These are phyloP conservation scores for Neoniphon sammara DNA, from an alignment of 2,797 vertebrate species.

Conservation along the genomic window DNA sequence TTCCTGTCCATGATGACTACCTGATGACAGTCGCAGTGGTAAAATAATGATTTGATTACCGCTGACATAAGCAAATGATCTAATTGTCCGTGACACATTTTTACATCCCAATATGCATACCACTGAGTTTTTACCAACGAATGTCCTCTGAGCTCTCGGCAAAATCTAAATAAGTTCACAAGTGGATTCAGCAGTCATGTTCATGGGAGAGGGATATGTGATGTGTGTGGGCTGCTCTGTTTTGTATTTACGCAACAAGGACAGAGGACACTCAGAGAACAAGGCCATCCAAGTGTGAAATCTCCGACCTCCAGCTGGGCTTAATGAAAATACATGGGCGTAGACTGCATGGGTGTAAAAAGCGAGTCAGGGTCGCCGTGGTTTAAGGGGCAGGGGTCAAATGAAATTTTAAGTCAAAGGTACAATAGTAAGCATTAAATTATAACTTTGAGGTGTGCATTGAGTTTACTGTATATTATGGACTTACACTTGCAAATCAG, in stretches of 20 bases:
- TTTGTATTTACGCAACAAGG: conserved; percentile 37
- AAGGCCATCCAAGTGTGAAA: conserved; percentile 1
- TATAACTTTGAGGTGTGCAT: neutral
- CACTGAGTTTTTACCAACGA: too few relatives aligned
- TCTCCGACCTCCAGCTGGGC: conserved; percentile 31
- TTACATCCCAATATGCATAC: too few relatives aligned
- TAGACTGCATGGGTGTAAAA: neutral
- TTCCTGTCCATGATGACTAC: neutral
- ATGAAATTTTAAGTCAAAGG: neutral
- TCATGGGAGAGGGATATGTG: neutral
- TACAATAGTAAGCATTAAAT: neutral
- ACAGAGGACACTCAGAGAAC: conserved; percentile 23
- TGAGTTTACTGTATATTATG: neutral
- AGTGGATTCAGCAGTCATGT: neutral
- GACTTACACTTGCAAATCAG: neutral
- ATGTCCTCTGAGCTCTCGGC: neutral
- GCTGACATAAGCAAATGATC: too few relatives aligned
- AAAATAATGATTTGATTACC: neutral
- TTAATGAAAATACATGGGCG: conserved; percentile 25
- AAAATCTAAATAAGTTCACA: conserved; percentile 18
- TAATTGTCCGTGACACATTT: too few relatives aligned
- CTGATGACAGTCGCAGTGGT: neutral
- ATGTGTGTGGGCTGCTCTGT: conserved; percentile 8
- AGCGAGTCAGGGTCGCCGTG: neutral
- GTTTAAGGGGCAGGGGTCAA: neutral